Evolutionary conservation across 2,113 vertebrate genomes (phyloP).

Genomic region (Ellobius talpinus): DNA sequence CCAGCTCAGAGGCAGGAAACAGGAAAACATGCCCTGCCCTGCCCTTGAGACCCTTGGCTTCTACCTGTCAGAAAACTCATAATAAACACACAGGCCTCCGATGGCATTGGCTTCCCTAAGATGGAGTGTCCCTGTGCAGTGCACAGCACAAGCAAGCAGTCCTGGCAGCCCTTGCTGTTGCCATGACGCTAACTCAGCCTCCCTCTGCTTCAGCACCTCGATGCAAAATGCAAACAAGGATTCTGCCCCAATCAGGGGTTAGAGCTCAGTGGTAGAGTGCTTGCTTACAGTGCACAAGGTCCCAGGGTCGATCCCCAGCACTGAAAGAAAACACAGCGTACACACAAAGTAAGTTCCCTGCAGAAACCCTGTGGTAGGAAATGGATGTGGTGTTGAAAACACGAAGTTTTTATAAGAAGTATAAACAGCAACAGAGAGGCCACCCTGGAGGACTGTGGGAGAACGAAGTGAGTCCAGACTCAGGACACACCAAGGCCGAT

Average conservation of each 20-base stretch:
- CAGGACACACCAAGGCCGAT: background rate
- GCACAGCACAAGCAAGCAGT: background rate
- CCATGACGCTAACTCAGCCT: background rate
- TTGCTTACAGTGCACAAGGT: no score
- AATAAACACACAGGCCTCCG: background rate
- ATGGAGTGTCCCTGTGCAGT: background rate
- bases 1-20: background rate
- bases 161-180: background rate
- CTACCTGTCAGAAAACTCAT: background rate
- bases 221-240: background rate
- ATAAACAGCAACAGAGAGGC: background rate
- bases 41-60: background rate
- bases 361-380: background rate
- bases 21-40: background rate
- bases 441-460: background rate
- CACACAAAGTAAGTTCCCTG: background rate
- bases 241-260: background rate
- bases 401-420: background rate
- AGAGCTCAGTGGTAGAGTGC: background rate
- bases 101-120: background rate
- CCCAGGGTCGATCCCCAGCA: background rate
- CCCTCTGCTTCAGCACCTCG: background rate
- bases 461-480: background rate
- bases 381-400: fast-evolving
- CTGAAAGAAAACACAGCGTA: background rate